Percentiles rank a stretch among this genome's conserved stretches.
Conservation (phyloP, 1,140 invertebrate genomes). For the Lucilia cuprina region DNA sequence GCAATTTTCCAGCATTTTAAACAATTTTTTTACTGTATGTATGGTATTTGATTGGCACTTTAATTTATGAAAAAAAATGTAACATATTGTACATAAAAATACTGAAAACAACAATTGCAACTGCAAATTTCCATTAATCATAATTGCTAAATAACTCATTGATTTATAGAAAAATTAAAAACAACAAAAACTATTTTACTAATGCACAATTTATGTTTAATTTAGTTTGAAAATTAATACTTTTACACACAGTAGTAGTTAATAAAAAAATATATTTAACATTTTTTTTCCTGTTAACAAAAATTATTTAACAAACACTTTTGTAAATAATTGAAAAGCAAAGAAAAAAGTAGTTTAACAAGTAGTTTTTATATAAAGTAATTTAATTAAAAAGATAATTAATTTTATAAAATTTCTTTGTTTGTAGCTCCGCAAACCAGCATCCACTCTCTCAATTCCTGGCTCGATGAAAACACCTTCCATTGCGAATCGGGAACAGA, state of each 20-base stretch:
- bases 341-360: background rate
- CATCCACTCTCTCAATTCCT: slow-evolving; percentile 93
- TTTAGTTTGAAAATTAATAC: background rate
- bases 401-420: slow-evolving; percentile 41
- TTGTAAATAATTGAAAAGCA: background rate
- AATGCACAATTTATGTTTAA: background rate
- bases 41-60: too few relatives aligned
- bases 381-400: too few relatives aligned
- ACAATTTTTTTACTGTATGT: too few relatives aligned
- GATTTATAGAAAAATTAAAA: too few relatives aligned
- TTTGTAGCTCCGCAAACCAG: slow-evolving; percentile 93
- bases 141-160: too few relatives aligned
- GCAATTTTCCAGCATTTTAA: too few relatives aligned
- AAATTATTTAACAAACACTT: background rate
- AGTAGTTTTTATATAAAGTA: background rate
- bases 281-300: background rate
- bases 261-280: background rate
- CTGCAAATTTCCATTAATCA: background rate
- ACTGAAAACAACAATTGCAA: background rate
- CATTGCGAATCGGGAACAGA: slow-evolving; percentile 71
- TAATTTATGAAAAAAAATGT: too few relatives aligned
- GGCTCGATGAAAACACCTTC: slow-evolving; percentile 89
- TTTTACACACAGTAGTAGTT: background rate
- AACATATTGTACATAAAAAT: too few relatives aligned
- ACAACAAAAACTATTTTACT: background rate